Percentiles rank a stretch among this genome's conserved stretches.
Evolutionary conservation across 1,140 invertebrate genomes (phyloP).

Genomic region (Caerostris extrusa): DNA sequence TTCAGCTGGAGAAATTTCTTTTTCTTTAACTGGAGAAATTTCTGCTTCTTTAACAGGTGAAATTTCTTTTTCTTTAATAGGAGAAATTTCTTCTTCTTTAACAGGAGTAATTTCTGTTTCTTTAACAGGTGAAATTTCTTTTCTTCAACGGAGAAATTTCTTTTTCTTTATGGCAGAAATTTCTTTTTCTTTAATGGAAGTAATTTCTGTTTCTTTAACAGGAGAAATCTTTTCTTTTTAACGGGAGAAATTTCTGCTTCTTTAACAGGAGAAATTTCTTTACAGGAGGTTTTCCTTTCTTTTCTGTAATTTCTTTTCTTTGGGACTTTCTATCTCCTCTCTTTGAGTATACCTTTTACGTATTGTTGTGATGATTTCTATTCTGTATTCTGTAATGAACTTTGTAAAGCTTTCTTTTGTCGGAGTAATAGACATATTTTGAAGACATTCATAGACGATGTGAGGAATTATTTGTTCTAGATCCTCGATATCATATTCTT

Average conservation of each 20-base stretch:
- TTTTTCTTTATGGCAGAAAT: too few species aligned
- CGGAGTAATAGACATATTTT: too few species aligned
- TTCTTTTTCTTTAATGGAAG: too few species aligned
- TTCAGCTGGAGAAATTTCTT: constrained; percentile 67
- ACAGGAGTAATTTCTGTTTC: too few species aligned
- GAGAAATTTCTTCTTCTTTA: too few species aligned
- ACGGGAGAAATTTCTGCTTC: too few species aligned
- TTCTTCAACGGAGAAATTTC: too few species aligned
- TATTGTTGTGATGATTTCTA: too few species aligned
- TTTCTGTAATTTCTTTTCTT: constrained; percentile 81
- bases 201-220: constrained; percentile 10
- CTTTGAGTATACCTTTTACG: not conserved
- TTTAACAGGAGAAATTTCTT: not conserved
- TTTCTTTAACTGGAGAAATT: constrained; percentile 80
- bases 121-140: too few species aligned
- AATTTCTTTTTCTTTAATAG: too few species aligned
- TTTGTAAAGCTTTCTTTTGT: too few species aligned
- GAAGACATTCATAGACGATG: not conserved
- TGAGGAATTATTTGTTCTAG: not conserved
- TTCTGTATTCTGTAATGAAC: too few species aligned
- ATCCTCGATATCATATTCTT: not conserved
- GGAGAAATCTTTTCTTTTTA: not conserved
- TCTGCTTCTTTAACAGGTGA: not conserved
- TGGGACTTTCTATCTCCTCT: not conserved
- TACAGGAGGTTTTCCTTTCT: constrained; percentile 52